Base-by-base conservation (phyloP, 1,140 invertebrate species). In the Trichonephila clavata region DNA sequence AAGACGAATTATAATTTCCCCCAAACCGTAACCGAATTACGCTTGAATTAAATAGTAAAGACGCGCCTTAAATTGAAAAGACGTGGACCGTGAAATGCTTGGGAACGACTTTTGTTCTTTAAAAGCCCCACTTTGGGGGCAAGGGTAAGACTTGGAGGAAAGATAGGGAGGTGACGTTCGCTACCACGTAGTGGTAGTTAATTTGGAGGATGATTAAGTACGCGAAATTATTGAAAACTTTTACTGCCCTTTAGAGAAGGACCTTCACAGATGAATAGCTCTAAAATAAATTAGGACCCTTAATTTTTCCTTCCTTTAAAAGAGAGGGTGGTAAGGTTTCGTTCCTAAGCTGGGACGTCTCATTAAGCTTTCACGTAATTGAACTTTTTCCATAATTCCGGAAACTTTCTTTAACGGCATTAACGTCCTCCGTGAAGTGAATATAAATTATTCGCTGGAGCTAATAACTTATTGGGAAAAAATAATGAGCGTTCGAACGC, bases 141-240 rank as follows among this genome's bases (percentile, higher is more conserved):
- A 57, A 24, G 80, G 50, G 43, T n/a, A 77, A 77, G 32, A 32
- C 71, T 39, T 77, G 81, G 57, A n/a, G 81, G 81, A 13, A 21
- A 24, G 18, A 57, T 65, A 57, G 39, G 65, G 68, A 77, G 61
- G 86, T 21, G 68, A 20, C 39, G 24, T 43, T 39, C 18, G 50
- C 20, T 77, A 27, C 18, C 83, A 93, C 92, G 92, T 93, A 77
- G 71, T 39, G 84, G 92, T 71, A 93, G 92, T 93, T 93, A 93
- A 93, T 93, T 93, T 93, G 80, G n/a, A 20, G 86, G 80, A 93
- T 93, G 92, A 93, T 93, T 87, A 93, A 93, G 92, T 87, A 86
- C 86, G 86, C 57, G 92, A 93, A 93, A 93, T 93, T 93, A 93
- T 93, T 88, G 92, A 93, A 93, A 93, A 93, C 84, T 93, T 93